A percentile compares a stretch with the other conserved stretches of the same genome.
phyloP scores from a whole-genome alignment of 2,888 invertebrate species.

The Laothoe populi region DNA sequence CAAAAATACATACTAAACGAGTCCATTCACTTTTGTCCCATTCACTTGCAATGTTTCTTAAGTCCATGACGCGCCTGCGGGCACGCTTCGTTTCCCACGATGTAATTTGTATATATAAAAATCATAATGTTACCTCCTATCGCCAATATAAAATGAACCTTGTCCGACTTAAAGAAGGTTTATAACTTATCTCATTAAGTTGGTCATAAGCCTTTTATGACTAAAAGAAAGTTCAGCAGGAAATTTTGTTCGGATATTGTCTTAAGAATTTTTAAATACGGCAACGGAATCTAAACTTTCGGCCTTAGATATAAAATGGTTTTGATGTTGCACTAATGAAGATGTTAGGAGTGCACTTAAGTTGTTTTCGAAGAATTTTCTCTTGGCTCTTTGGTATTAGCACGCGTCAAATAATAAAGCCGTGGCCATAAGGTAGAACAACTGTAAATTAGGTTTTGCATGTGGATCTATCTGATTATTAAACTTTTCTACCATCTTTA shows the following conservation, averaged over 20 bases:
- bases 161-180: neutral
- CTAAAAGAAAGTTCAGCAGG: conserved; percentile 21
- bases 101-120: conserved; percentile 39
- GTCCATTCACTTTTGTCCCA: conserved; percentile 61
- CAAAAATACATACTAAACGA: conserved; percentile 51
- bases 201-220: conserved; percentile 22
- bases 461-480: neutral
- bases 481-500: too few species aligned
- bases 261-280: conserved; percentile 47
- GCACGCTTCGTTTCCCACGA: conserved; percentile 86
- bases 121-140: conserved; percentile 37
- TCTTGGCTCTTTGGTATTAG: conserved; percentile 57
- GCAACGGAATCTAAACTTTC: conserved; percentile 48
- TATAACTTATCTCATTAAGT: neutral
- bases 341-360: conserved; percentile 58
- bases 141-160: conserved; percentile 8
- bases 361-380: conserved; percentile 58
- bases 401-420: conserved; percentile 56
- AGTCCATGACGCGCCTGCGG: conserved; percentile 84
- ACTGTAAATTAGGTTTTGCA: neutral
- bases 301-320: conserved; percentile 40
- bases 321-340: conserved; percentile 53
- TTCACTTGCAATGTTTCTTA: conserved; percentile 60
- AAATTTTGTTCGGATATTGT: conserved; percentile 43
- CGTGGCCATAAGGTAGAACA: conserved; percentile 28